Percentiles rank a stretch among this genome's conserved stretches.
phyloP scores from a whole-genome alignment of 1,140 invertebrate genomes.

The Zaprionus nigranus region DNA sequence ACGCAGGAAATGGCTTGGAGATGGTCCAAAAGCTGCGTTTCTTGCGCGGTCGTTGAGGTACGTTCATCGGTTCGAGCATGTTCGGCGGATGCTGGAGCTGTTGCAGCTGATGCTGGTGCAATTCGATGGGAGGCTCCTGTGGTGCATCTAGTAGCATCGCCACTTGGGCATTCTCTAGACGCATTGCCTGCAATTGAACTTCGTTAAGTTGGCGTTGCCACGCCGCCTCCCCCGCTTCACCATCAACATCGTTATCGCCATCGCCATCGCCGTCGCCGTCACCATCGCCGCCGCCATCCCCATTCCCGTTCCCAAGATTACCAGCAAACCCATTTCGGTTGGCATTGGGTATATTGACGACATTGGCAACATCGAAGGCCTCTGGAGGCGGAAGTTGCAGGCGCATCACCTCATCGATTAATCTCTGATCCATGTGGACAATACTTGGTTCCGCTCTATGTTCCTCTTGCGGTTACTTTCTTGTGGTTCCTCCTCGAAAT shows the following conservation, averaged over 20 bases:
- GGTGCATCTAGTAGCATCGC: constrained; percentile 59
- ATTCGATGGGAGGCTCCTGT: constrained; percentile 50
- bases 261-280: background rate
- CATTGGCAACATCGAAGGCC: constrained; percentile 15
- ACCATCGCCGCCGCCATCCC: constrained; percentile 3
- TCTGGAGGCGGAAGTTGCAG: background rate
- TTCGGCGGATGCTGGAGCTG: too few species aligned
- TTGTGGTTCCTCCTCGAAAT: background rate
- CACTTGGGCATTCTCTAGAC: constrained; percentile 30
- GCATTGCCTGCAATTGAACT: constrained; percentile 26
- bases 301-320: background rate
- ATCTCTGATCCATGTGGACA: constrained; percentile 20
- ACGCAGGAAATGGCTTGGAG: constrained; percentile 36
- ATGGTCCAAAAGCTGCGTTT: constrained; percentile 61
- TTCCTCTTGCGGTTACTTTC: background rate
- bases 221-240: constrained; percentile 1
- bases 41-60: constrained; percentile 41
- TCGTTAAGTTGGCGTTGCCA: constrained; percentile 31
- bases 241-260: constrained; percentile 2
- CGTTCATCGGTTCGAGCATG: constrained; percentile 12
- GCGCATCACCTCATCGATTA: constrained; percentile 26
- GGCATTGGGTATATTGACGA: constrained; percentile 20
- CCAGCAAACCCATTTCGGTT: background rate
- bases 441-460: background rate
- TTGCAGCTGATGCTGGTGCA: constrained; percentile 10